Percentiles rank a stretch among this genome's conserved stretches.
phyloP scores from a whole-genome alignment of 2,113 vertebrate species.

The Oncorhynchus masou region DNA sequence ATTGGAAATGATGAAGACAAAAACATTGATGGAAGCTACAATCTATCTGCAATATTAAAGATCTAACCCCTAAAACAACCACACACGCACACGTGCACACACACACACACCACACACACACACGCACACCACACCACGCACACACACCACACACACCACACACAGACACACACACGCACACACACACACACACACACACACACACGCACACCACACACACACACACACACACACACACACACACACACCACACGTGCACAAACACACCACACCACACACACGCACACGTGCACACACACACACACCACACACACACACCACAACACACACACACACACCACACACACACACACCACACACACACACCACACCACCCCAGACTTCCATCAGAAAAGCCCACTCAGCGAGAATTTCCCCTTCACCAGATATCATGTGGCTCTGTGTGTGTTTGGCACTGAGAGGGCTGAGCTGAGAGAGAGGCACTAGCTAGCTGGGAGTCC shows the following conservation, averaged over 20 bases:
- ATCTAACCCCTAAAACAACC: conserved; percentile 2
- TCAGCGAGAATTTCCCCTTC: conserved; percentile 64
- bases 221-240: conserved; percentile 27
- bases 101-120: conserved; percentile 4
- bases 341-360: neutral
- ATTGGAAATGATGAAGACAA: too few relatives aligned
- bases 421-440: conserved; percentile 36
- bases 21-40: too few relatives aligned
- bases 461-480: neutral
- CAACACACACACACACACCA: neutral
- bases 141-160: conserved; percentile 12
- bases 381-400: conserved; percentile 47
- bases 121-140: conserved; percentile 11
- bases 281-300: too few relatives aligned
- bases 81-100: conserved; percentile 6
- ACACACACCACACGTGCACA: conserved; percentile 7
- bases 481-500: conserved; percentile 25
- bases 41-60: too few relatives aligned
- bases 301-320: conserved; percentile 13
- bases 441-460: too few relatives aligned
- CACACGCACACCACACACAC: neutral
- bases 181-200: conserved; percentile 10
- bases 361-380: conserved; percentile 18
- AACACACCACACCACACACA: conserved; percentile 13
- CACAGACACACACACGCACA: conserved; percentile 19